Evolutionary conservation across 2,797 vertebrate genomes (phyloP), one percentile per base, ranked within the genome.

Genomic region (Heterohyrax brucei): DNA sequence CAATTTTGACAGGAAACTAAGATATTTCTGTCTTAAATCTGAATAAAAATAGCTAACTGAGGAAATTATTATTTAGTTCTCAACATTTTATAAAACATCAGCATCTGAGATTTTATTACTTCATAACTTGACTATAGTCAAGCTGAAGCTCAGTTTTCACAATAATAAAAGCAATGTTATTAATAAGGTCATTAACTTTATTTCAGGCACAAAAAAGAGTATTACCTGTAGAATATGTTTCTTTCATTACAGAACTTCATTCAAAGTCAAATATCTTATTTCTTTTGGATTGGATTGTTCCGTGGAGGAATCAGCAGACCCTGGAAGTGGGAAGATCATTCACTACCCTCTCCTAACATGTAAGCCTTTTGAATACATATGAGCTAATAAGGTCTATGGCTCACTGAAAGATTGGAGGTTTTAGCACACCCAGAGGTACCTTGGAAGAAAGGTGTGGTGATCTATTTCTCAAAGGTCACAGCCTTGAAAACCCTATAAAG

Each of bases 281-380:
- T 76, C 61, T 33, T 8, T 12, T 94, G 95, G 91, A 48, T 72
- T 82, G 95, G 95, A 19, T 62, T 96, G n/a, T 86, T 61, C 18
- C 22, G 70, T 77, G 3, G 81, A 72, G 76, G 61, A 72, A n/a
- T 0, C 12, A n/a, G 1, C 0, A 18, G 0, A 24, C 0, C 1
- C 2, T 92, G 86, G 93, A 77, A 1, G 1, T 94, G 93, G 93
- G 89, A 96, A 77, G 93, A 92, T 56, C 68, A 76, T 2, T 46
- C 87, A 76, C 0, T 0, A 1, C n/a, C 61, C 0, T 7, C 4
- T 22, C 26, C 28, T 3, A 6, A 92, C 30, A 50, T 24, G 89
- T 77, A 81, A 96, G 95, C 50, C 46, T 83, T 88, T 19, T 56
- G 7, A 59, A 44, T 33, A 88, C 10, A 80, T 80, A 53, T 62